These are phyloP conservation scores for Chloroceryle aenea DNA, from an alignment of 2,113 vertebrate genomes.

Conservation along the genomic window DNA sequence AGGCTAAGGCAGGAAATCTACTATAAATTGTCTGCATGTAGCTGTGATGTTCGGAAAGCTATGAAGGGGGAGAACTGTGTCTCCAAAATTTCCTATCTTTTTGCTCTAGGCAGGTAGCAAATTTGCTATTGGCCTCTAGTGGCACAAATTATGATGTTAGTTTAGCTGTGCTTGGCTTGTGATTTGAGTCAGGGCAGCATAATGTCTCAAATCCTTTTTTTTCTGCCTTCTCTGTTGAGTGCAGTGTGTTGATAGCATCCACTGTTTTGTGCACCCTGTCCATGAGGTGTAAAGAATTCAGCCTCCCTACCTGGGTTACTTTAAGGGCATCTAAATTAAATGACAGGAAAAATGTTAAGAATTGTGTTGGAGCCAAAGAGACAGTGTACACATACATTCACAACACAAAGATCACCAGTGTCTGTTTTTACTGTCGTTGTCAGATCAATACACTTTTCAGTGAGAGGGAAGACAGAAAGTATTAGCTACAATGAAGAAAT, in stretches of 20 bases:
- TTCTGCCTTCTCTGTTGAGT: not conserved
- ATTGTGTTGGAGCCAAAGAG: not conserved
- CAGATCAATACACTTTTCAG: not conserved
- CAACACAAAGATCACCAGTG: not conserved
- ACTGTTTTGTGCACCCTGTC: not conserved
- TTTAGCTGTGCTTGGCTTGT: not conserved
- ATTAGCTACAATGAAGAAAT: not conserved
- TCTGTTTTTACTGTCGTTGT: not conserved
- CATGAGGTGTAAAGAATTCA: not conserved
- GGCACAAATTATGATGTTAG: not conserved
- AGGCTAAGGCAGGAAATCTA: not conserved
- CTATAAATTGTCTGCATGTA: not conserved
- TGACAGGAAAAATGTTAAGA: not conserved
- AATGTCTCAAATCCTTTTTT: not conserved
- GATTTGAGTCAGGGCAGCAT: not conserved
- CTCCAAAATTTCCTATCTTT: not conserved
- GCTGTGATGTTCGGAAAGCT: not conserved
- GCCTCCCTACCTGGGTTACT: not conserved
- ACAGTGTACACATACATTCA: not conserved
- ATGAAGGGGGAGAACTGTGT: not conserved
- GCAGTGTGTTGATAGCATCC: rapidly evolving
- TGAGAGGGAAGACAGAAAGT: not conserved
- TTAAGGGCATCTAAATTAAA: not conserved
- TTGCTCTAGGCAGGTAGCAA: not conserved
- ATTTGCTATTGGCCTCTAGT: not conserved